These are phyloP conservation scores for Montipora capitata DNA, from an alignment of 92 coral and sea anemone genomes.

Conservation along the genomic window DNA sequence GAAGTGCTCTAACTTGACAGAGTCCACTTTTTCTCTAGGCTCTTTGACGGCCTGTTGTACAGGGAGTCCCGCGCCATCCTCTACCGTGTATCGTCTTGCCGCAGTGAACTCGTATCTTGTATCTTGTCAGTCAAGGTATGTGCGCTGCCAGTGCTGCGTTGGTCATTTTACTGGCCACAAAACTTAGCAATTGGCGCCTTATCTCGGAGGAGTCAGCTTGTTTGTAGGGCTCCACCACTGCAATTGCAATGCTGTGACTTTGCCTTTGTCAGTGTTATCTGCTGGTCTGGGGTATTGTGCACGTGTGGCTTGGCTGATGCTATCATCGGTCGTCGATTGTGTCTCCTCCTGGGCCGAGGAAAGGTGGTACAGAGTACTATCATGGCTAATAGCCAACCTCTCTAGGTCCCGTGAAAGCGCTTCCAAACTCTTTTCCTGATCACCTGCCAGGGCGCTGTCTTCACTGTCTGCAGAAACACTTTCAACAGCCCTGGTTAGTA, in stretches of 20 bases:
- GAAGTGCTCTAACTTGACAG: neutral
- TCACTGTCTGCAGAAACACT: conserved; percentile 5
- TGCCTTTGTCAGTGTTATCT: conserved; percentile 6
- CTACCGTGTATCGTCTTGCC: neutral
- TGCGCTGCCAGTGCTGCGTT: no score
- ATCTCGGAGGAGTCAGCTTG: no score
- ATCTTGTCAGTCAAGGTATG: no score
- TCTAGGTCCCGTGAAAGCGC: conserved; percentile 22
- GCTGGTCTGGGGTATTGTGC: neutral
- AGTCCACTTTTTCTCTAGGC: no score
- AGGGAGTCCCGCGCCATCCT: neutral
- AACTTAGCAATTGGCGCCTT: no score
- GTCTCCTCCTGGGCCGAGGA: conserved; percentile 46
- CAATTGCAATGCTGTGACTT: neutral
- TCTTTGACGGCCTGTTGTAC: neutral
- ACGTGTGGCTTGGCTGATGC: conserved; percentile 16
- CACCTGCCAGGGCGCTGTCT: neutral
- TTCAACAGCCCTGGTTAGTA: neutral
- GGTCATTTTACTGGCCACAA: no score
- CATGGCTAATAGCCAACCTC: conserved; percentile 31
- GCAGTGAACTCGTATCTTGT: neutral
- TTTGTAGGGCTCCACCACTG: no score
- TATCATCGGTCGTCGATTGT: conserved; percentile 15
- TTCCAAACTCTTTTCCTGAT: conserved; percentile 4
- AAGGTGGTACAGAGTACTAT: conserved; percentile 37